A percentile compares a stretch with the other conserved stretches of the same genome.
Evolutionary conservation across 1,140 invertebrate species (phyloP).

Genomic region (Macrobrachium nipponense): DNA sequence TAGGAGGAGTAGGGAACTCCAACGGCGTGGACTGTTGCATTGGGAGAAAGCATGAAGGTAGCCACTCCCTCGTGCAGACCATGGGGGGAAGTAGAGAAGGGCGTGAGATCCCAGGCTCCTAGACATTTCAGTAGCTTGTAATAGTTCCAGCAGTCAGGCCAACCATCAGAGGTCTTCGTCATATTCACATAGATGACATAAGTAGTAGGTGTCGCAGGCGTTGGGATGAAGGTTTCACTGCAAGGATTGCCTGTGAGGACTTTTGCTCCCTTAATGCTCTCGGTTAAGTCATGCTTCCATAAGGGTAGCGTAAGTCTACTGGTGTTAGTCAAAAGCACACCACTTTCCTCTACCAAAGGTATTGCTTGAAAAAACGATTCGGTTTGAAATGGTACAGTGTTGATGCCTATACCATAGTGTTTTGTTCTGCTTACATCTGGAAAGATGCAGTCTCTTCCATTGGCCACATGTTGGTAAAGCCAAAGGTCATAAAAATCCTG

Average conservation of each 20-base stretch:
- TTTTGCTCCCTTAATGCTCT: too few species aligned
- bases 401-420: slow-evolving; percentile 57
- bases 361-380: background rate
- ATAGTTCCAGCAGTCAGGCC: slow-evolving; percentile 33
- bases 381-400: slow-evolving; percentile 6
- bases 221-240: too few species aligned
- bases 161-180: background rate
- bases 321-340: background rate
- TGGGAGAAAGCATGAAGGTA: background rate
- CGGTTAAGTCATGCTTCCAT: too few species aligned
- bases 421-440: slow-evolving; percentile 48
- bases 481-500: slow-evolving; percentile 50
- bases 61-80: slow-evolving; percentile 33
- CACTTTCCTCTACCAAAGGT: background rate
- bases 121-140: background rate
- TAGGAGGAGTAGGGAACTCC: slow-evolving; percentile 44
- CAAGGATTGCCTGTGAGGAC: too few species aligned
- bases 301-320: too few species aligned
- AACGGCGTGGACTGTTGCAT: slow-evolving; percentile 34
- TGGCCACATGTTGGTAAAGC: slow-evolving; percentile 40
- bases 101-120: too few species aligned
- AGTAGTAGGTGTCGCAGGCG: too few species aligned
- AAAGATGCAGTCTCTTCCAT: slow-evolving; percentile 51
- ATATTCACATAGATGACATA: too few species aligned
- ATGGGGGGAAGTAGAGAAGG: too few species aligned